Conservation (phyloP, 2,888 invertebrate genomes). For the Ennomos erosarius region DNA sequence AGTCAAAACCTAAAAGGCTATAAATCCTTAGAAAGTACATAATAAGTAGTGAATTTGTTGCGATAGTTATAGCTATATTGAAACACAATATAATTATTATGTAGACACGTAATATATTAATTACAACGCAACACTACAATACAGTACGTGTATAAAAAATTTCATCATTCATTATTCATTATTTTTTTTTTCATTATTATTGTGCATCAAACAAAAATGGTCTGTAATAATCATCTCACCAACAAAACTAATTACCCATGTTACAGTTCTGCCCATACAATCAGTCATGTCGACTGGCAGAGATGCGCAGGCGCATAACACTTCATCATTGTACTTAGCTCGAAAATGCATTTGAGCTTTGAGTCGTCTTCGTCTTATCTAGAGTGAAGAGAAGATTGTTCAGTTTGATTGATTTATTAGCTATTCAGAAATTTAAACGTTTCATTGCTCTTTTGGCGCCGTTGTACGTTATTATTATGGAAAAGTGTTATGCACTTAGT, state of each 20-base stretch:
- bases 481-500: too few species aligned
- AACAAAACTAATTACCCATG: slow-evolving; percentile 20
- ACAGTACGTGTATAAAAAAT: too few species aligned
- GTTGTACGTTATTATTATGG: not conserved
- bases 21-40: too few species aligned
- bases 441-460: slow-evolving; percentile 13
- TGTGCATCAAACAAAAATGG: not conserved
- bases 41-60: too few species aligned
- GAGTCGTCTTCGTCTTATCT: slow-evolving; percentile 12
- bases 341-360: slow-evolving; percentile 13
- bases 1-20: too few species aligned
- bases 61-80: too few species aligned
- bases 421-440: not conserved
- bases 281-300: slow-evolving; percentile 19
- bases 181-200: too few species aligned
- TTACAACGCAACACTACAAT: too few species aligned
- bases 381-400: slow-evolving; percentile 7
- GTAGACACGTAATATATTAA: too few species aligned
- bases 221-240: slow-evolving; percentile 2
- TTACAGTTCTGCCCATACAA: slow-evolving; percentile 22
- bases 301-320: slow-evolving; percentile 23
- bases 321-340: slow-evolving; percentile 27
- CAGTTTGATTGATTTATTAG: slow-evolving; percentile 17
- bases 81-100: too few species aligned
- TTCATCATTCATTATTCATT: too few species aligned